Percentiles rank a stretch among this genome's conserved stretches.
phyloP scores from a whole-genome alignment of 1,140 invertebrate genomes.

The Goniozus legneri region DNA sequence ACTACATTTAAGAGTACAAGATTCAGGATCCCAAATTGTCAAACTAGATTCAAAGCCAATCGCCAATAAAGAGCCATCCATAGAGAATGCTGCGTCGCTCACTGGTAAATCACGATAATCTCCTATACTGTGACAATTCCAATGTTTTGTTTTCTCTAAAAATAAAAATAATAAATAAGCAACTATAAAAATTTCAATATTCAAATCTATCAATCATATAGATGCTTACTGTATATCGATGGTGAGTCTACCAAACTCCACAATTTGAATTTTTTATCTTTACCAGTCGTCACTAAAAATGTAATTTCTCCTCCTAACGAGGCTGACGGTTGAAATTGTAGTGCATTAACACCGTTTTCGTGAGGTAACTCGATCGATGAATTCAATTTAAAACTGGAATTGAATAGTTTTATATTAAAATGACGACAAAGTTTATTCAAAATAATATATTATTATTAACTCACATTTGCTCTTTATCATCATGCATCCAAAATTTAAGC shows the following conservation, averaged over 20 bases:
- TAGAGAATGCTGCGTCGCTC: constrained; percentile 63
- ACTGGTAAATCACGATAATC: constrained; percentile 61
- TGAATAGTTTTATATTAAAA: too few relatives aligned
- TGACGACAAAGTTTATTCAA: too few relatives aligned
- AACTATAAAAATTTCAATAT: constrained; percentile 10
- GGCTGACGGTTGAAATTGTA: constrained; percentile 62
- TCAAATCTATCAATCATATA: constrained; percentile 9
- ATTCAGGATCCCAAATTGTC: constrained; percentile 67
- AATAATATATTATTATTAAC: too few relatives aligned
- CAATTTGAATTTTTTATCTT: constrained; percentile 70
- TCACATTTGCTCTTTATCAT: constrained; percentile 63
- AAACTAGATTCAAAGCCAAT: constrained; percentile 67
- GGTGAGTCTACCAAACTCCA: constrained; percentile 62
- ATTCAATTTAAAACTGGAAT: constrained; percentile 66
- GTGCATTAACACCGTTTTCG: constrained; percentile 57
- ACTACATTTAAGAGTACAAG: constrained; percentile 55
- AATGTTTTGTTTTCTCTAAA: constrained; percentile 56
- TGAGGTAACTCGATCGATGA: constrained; percentile 74
- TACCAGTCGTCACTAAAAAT: constrained; percentile 63
- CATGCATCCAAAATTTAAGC: constrained; percentile 79
- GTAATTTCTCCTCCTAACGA: constrained; percentile 45
- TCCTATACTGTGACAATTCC: constrained; percentile 66
- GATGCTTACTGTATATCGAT: constrained; percentile 56
- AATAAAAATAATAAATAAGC: constrained; percentile 20
- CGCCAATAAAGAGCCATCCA: constrained; percentile 73